A percentile compares a stretch with the other conserved stretches of the same genome.
These are phyloP conservation scores for Agapornis canus DNA, from an alignment of 2,797 vertebrate genomes.

Conservation along the genomic window DNA sequence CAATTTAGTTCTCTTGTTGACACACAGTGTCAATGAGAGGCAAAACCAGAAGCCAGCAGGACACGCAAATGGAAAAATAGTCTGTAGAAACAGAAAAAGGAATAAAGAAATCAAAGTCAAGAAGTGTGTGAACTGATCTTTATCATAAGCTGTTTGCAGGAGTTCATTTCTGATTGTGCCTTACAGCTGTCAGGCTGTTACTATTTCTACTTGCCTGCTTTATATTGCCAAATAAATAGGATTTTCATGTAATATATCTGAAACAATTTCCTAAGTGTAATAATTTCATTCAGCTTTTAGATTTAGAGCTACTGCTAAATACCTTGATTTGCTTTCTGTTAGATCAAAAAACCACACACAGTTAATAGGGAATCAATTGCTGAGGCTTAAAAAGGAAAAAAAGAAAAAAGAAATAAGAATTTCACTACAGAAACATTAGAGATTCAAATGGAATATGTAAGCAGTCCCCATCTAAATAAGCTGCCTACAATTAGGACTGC, in stretches of 20 bases:
- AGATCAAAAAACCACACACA: background rate
- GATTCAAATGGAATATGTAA: conserved; percentile 20
- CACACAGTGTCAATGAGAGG: background rate
- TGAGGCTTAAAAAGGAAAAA: background rate
- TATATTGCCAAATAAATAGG: background rate
- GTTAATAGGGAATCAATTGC: background rate
- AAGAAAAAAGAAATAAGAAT: background rate
- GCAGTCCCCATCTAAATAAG: background rate
- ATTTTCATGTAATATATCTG: background rate
- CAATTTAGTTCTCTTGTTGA: background rate
- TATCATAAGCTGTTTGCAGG: background rate
- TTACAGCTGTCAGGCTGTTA: background rate
- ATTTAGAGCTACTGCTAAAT: background rate
- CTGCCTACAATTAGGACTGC: background rate
- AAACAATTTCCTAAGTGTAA: background rate
- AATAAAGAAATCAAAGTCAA: background rate
- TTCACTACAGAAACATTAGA: background rate
- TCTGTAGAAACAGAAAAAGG: background rate
- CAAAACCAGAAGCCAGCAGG: background rate
- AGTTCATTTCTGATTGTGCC: background rate
- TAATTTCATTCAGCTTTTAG: background rate
- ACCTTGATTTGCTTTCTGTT: background rate
- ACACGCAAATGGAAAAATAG: background rate
- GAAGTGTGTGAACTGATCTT: background rate
- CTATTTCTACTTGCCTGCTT: background rate